Evolutionary conservation across 2,113 vertebrate species (phyloP).

Genomic region (Pachypanchax playfairii): DNA sequence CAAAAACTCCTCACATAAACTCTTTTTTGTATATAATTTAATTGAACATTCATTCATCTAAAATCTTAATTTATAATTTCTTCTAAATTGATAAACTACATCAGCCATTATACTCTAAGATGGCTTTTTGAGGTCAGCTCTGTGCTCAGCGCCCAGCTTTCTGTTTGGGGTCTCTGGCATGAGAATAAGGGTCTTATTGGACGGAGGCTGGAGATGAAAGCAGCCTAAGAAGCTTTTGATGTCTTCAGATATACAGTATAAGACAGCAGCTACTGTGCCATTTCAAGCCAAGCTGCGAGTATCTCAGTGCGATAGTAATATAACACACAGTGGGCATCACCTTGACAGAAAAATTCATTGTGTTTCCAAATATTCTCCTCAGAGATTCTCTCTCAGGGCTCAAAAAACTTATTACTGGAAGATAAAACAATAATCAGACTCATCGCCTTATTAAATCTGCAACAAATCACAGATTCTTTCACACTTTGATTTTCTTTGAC

Average conservation of each 20-base stretch:
- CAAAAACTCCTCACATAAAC: no score
- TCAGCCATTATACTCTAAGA: conserved; percentile 12
- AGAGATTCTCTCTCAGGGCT: neutral
- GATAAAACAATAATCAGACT: neutral
- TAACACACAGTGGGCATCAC: conserved; percentile 23
- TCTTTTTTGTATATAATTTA: no score
- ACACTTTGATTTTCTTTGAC: neutral
- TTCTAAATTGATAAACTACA: neutral
- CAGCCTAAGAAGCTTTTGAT: conserved; percentile 77
- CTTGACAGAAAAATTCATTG: conserved; percentile 15
- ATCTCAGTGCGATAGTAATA: conserved; percentile 34
- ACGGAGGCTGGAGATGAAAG: conserved; percentile 87
- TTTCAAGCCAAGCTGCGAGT: conserved; percentile 40
- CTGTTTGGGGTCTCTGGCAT: conserved; percentile 42
- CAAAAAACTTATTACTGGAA: neutral
- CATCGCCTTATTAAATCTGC: neutral
- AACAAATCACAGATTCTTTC: neutral
- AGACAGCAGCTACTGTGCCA: conserved; percentile 52
- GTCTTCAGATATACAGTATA: conserved; percentile 67
- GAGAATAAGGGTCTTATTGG: conserved; percentile 79
- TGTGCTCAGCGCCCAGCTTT: conserved; percentile 52
- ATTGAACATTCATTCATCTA: no score
- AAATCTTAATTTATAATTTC: no score
- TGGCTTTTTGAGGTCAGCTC: conserved; percentile 12
- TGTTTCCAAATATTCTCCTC: conserved; percentile 7